Percentiles rank a stretch among this genome's conserved stretches.
Evolutionary conservation across 2,797 vertebrate species (phyloP).

Genomic region (Capromys pilorides): DNA sequence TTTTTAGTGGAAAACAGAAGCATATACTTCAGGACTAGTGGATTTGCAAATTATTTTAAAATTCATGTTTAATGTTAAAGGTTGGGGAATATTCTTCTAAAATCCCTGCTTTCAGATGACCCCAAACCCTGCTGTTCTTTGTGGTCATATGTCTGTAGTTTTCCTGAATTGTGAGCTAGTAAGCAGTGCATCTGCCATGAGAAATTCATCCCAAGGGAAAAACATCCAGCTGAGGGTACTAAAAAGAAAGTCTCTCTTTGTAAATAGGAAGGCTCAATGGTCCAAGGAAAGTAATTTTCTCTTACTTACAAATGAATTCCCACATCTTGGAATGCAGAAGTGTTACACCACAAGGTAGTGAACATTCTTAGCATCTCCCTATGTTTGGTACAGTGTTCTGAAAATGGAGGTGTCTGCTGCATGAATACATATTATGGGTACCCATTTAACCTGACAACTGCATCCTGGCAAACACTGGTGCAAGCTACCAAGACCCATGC

Average conservation of each 20-base stretch:
- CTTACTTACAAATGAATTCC: conserved; percentile 34
- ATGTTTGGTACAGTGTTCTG: background rate
- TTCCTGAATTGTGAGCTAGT: background rate
- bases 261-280: background rate
- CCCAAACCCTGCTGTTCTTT: background rate
- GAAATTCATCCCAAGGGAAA: background rate
- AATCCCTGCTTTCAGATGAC: background rate
- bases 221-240: background rate
- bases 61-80: background rate
- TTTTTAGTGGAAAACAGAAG: background rate
- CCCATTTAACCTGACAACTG: background rate
- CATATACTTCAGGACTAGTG: background rate
- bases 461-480: background rate
- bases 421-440: background rate
- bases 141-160: fast-evolving
- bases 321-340: background rate
- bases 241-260: background rate
- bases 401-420: background rate
- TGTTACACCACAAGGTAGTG: background rate
- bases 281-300: conserved; percentile 8
- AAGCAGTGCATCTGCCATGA: background rate
- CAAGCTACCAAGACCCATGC: background rate
- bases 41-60: background rate
- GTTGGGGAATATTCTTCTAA: background rate
- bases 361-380: background rate